Evolutionary conservation across 2,797 vertebrate genomes (phyloP), one percentile per base, ranked within the genome.

Genomic region (Vireo griseus): DNA sequence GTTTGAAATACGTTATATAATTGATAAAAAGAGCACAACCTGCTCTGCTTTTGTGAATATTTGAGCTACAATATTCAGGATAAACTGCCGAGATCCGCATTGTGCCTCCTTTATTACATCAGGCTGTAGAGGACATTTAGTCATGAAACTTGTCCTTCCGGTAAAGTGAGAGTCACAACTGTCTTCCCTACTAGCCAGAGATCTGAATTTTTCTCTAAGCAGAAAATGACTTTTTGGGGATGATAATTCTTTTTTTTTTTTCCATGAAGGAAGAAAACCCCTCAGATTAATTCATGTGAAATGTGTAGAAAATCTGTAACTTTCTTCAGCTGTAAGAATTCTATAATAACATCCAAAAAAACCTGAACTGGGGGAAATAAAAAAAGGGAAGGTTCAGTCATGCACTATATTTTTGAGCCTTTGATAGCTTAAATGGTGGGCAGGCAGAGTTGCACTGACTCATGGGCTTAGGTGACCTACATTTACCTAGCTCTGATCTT

Each of bases 401-500:
- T 13, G 44, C 10, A 31, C 52, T 87, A 0, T 76, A n/a, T 81
- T 81, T 86, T 92, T 71, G 72, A 94, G 68, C 68, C 90, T 94
- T 76, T 91, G 84, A 82, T 82, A 89, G 54, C 79, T 83, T 92
- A 77, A 95, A 65, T 94, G 72, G 85, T 88, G 75, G 88, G 88
- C 88, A 92, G 88, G 73, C 48, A 3, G 93, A 88, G 73, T 84
- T 84, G 54, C 76, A 88, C 74, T 96, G 93, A 94, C 95, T 95
- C 93, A 63, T 82, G 94, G 86, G 93, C 59, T 95, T 80, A 54
- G 77, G 2, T 95, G 94, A 95, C 96, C 94, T 95, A 95, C 95
- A 96, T 96, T 95, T 96, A 94, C 95, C 93, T 95, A 29, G 78
- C 89, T 91, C 79, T 75, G 88, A 66, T 96, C 90, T 94, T 92